phyloP scores from a whole-genome alignment of 2,113 vertebrate species.

The Oenanthe melanoleuca region DNA sequence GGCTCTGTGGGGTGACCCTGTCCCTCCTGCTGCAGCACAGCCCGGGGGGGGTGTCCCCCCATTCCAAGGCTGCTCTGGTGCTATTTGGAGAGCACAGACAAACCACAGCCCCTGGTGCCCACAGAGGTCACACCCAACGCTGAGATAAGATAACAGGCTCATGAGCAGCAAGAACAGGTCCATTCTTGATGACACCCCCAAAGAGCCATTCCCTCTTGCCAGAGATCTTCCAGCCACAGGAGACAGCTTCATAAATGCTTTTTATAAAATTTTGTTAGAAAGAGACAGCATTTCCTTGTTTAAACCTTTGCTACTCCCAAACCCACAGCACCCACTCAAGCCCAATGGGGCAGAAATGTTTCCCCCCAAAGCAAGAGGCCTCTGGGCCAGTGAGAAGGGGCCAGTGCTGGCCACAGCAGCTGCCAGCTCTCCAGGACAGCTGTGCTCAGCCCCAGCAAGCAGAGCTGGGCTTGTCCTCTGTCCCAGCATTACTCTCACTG shows the following conservation, averaged over 20 bases:
- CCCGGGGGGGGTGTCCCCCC: not conserved
- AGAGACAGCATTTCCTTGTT: not conserved
- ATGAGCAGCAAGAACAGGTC: not conserved
- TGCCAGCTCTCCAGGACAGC: not conserved
- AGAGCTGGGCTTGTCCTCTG: not conserved
- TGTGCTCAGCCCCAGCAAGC: not conserved
- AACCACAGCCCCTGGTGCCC: not conserved
- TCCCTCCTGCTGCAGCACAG: not conserved
- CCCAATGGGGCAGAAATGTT: rapidly evolving
- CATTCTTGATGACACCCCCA: no score
- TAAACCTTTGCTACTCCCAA: not conserved
- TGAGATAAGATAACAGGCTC: not conserved
- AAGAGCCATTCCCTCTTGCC: not conserved
- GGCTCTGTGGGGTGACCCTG: not conserved
- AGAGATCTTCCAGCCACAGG: not conserved
- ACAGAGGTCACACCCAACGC: not conserved
- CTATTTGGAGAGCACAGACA: not conserved
- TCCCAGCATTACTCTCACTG: rapidly evolving
- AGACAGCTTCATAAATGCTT: not conserved
- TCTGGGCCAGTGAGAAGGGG: not conserved
- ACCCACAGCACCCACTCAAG: not conserved
- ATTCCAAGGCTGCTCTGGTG: conserved; percentile 29
- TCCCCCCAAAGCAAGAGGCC: rapidly evolving
- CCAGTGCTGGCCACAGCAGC: rapidly evolving
- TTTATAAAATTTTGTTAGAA: not conserved